A percentile compares a stretch with the other conserved stretches of the same genome.
Evolutionary conservation across 2,888 invertebrate genomes (phyloP).

Genomic region (Ectropis crepuscularia): DNA sequence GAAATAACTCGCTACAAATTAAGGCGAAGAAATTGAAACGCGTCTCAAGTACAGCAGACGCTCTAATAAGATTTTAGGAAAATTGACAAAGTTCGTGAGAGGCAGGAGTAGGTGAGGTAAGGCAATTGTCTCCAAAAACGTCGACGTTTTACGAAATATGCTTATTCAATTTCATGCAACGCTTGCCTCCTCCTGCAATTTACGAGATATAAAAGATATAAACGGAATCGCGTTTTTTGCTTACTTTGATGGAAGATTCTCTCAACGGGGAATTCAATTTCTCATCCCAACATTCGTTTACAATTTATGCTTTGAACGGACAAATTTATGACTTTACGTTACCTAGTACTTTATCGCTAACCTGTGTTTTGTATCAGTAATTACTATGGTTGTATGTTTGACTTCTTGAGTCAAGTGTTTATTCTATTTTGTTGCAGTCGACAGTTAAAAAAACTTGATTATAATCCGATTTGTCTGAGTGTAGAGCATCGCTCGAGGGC

Average conservation of each 20-base stretch:
- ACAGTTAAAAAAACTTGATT: conserved; percentile 77
- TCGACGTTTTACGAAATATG: conserved; percentile 85
- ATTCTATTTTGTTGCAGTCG: conserved; percentile 58
- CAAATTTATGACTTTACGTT: conserved; percentile 62
- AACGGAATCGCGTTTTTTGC: conserved; percentile 85
- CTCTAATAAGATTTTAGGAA: conserved; percentile 81
- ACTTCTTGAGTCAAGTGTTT: conserved; percentile 35
- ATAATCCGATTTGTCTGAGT: conserved; percentile 82
- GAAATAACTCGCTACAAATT: conserved; percentile 48
- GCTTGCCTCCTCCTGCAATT: conserved; percentile 85
- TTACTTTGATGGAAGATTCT: conserved; percentile 84
- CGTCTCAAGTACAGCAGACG: conserved; percentile 69
- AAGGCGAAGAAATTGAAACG: conserved; percentile 58
- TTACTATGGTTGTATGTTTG: conserved; percentile 14
- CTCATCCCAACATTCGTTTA: conserved; percentile 74
- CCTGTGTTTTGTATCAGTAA: conserved; percentile 15
- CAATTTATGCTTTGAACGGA: conserved; percentile 70
- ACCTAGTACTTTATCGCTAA: conserved; percentile 37
- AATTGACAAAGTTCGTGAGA: conserved; percentile 84
- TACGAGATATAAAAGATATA: conserved; percentile 85
- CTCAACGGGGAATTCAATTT: conserved; percentile 83
- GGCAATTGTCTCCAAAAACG: conserved; percentile 85
- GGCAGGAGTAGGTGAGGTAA: conserved; percentile 84
- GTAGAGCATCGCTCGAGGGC: conserved; percentile 74
- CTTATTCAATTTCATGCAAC: conserved; percentile 86